A percentile compares a stretch with the other conserved stretches of the same genome.
Evolutionary conservation across 2,113 vertebrate genomes (phyloP).

Genomic region (Pollachius pollachius): DNA sequence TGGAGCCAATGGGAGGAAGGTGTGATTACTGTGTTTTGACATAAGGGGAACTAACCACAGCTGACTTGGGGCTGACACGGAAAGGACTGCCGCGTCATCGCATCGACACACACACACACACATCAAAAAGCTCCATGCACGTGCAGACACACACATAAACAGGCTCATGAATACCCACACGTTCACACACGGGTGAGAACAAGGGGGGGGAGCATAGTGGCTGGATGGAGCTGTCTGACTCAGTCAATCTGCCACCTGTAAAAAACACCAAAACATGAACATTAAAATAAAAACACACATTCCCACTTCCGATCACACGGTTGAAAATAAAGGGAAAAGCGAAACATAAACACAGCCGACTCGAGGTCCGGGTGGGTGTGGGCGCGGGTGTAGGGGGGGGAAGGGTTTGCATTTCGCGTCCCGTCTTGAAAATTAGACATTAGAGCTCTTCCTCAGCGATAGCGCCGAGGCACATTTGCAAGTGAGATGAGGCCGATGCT

Average conservation of each 20-base stretch:
- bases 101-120: neutral
- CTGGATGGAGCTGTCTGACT: neutral
- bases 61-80: slow-evolving; percentile 5
- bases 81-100: slow-evolving; percentile 13
- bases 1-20: slow-evolving; percentile 26
- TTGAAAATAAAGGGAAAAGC: neutral
- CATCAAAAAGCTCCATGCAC: neutral
- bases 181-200: slow-evolving; percentile 4
- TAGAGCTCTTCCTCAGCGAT: slow-evolving; percentile 7
- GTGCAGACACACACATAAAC: neutral
- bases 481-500: neutral
- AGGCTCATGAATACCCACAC: neutral
- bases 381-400: neutral
- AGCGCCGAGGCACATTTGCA: neutral
- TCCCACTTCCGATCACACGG: neutral
- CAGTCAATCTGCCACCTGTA: slow-evolving; percentile 5
- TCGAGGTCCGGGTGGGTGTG: neutral
- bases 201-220: slow-evolving; percentile 2
- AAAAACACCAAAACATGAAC: neutral
- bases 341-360: neutral
- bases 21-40: slow-evolving; percentile 17
- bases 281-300: neutral
- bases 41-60: slow-evolving; percentile 10
- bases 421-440: slow-evolving; percentile 8
- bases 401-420: neutral